These are phyloP conservation scores for Cyprinodon diabolis DNA, from an alignment of 2,797 vertebrate genomes.

Conservation along the genomic window DNA sequence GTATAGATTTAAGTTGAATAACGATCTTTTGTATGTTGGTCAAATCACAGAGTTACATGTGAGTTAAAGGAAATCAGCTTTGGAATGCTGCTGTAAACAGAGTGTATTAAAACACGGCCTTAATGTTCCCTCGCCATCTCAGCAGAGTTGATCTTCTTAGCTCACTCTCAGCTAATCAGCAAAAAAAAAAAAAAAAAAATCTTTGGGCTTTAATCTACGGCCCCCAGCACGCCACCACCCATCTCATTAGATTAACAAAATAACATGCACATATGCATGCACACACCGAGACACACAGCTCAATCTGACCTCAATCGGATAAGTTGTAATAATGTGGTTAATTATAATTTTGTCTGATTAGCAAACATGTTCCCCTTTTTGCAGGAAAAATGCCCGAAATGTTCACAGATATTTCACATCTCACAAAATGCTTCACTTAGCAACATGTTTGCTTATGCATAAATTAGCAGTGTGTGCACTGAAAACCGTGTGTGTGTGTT, in stretches of 20 bases:
- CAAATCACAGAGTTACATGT: slow-evolving; percentile 54
- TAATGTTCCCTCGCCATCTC: slow-evolving; percentile 73
- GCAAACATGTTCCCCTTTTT: neutral
- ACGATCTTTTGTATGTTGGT: slow-evolving; percentile 32
- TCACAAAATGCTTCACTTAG: neutral
- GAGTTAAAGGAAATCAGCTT: slow-evolving; percentile 62
- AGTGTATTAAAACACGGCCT: slow-evolving; percentile 67
- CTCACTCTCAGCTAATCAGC: slow-evolving; percentile 82
- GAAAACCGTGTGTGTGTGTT: slow-evolving; percentile 39
- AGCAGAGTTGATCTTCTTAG: slow-evolving; percentile 78
- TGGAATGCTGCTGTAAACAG: slow-evolving; percentile 70
- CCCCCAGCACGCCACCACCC: slow-evolving; percentile 66
- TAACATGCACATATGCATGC: slow-evolving; percentile 68
- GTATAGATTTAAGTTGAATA: slow-evolving; percentile 25
- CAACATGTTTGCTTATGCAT: slow-evolving; percentile 5
- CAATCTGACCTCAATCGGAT: slow-evolving; percentile 64
- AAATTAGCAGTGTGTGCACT: slow-evolving; percentile 17
- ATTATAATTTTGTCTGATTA: slow-evolving; percentile 30
- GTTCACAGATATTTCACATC: neutral
- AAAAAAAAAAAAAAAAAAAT: slow-evolving; percentile 56
- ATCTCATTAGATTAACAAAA: slow-evolving; percentile 83
- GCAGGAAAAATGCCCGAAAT: neutral
- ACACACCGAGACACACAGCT: slow-evolving; percentile 46
- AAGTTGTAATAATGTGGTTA: slow-evolving; percentile 26
- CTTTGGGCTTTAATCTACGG: slow-evolving; percentile 74